Conservation (phyloP, 92 coral and sea anemone genomes). For the Nematostella vectensis region DNA sequence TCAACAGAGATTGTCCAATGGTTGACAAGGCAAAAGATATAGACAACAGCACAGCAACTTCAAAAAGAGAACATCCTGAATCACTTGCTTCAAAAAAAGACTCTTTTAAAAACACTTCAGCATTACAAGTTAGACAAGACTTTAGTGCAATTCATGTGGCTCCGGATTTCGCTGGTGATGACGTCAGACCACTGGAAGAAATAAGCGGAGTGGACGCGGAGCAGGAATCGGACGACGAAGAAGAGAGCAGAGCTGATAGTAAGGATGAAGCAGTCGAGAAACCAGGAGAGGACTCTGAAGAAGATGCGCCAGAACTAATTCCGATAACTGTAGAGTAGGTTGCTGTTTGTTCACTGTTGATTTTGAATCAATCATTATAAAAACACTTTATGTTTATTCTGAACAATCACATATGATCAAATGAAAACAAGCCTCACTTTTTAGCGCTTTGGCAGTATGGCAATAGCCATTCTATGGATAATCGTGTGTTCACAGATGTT, state of each 20-base stretch:
- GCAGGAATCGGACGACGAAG: slow-evolving; percentile 12
- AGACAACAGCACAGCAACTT: background rate
- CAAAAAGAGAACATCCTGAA: no score
- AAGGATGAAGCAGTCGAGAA: slow-evolving; percentile 3
- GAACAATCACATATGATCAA: no score
- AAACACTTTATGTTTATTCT: no score
- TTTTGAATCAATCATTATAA: no score
- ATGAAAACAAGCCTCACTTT: no score
- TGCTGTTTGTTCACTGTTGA: no score
- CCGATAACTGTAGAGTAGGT: background rate
- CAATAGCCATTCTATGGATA: no score
- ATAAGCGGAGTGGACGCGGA: slow-evolving; percentile 6
- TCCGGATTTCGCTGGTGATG: slow-evolving; percentile 82
- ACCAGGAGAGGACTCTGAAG: slow-evolving; percentile 3
- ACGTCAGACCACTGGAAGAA: slow-evolving; percentile 55
- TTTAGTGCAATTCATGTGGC: slow-evolving; percentile 66
- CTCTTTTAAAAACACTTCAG: slow-evolving; percentile 1
- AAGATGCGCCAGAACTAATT: background rate
- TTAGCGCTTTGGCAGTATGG: no score
- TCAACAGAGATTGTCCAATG: no score
- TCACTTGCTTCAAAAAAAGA: background rate
- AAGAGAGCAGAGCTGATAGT: slow-evolving; percentile 13
- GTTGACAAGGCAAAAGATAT: background rate
- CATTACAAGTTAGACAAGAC: slow-evolving; percentile 64
- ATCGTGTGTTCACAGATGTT: no score